Evolutionary conservation across 2,888 invertebrate genomes (phyloP).

Genomic region (Metallyticus violacea): DNA sequence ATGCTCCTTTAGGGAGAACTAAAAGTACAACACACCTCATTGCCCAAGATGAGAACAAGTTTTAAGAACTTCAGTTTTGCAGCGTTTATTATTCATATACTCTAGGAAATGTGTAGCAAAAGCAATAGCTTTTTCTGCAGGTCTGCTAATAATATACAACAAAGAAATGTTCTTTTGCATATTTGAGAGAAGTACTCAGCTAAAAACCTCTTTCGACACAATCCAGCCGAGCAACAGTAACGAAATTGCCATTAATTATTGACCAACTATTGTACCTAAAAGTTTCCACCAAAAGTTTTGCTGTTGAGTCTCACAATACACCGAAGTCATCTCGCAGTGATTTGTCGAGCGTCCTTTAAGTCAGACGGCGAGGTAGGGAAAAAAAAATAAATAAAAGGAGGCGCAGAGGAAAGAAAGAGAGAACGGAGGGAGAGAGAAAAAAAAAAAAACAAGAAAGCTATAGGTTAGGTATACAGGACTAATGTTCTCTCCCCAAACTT

Average conservation of each 20-base stretch:
- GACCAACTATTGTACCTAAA: neutral
- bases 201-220: too few relatives aligned
- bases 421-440: neutral
- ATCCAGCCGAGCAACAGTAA: neutral
- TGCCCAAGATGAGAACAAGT: too few relatives aligned
- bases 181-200: too few relatives aligned
- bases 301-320: neutral
- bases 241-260: neutral
- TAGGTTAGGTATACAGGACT: neutral
- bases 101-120: too few relatives aligned
- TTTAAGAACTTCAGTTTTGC: too few relatives aligned
- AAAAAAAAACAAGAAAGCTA: neutral
- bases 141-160: too few relatives aligned
- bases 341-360: conserved; percentile 14
- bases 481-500: conserved; percentile 2
- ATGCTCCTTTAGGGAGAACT: too few relatives aligned
- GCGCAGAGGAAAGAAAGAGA: neutral
- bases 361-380: neutral
- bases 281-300: neutral
- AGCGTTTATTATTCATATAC: too few relatives aligned
- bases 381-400: neutral
- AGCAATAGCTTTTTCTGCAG: too few relatives aligned
- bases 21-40: too few relatives aligned
- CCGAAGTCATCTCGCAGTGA: conserved; percentile 9
- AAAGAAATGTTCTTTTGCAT: too few relatives aligned